Base-by-base conservation (phyloP, 2,797 vertebrate genomes). In the Labroides dimidiatus region DNA sequence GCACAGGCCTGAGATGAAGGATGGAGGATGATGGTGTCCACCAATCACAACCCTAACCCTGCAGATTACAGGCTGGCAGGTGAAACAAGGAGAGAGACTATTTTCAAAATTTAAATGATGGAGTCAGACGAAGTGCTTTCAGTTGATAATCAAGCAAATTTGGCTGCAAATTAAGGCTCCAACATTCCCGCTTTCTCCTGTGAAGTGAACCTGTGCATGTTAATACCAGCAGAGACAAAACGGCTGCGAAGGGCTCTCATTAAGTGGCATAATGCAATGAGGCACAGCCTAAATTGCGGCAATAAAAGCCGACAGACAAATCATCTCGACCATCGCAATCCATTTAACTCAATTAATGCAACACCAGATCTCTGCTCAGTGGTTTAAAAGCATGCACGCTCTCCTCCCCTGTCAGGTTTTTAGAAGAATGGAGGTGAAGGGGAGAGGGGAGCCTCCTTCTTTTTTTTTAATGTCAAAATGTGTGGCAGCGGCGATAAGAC, bases 231-330 rank as follows among this genome's bases (percentile, higher is more conserved):
- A 52, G 77, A 91, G 82, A 90, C 89, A 84, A 87, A 88, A 85
- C 84, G 80, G 73, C 86, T 78, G 84, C 69, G 75, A 84, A 91
- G 81, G 78, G 80, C 87, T 91, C 85, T 91, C 87, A 88, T 92
- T 89, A 92, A 89, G 85, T 84, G 81, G 81, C 87, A 86, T 89
- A 90, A 91, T 90, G 90, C 89, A 88, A 90, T 86, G 89, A 87
- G 87, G 83, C 88, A 87, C 84, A 84, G 85, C 86, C 88, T 84
- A 90, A 91, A 93, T 91, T 84, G 84, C 78, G 12, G 88, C 87
- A 84, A 91, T 92, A 91, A 92, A 91, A 90, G 87, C 84, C 81
- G 81, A 91, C 89, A 87, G 90, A 91, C 89, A 88, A 91, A 92
- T 93, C 89, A 89, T 92, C 89, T 89, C 85, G 64, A 87, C 88